Evolutionary conservation across 2,113 vertebrate genomes (phyloP), one percentile per base, ranked within the genome.

Genomic region (Papio anubis): DNA sequence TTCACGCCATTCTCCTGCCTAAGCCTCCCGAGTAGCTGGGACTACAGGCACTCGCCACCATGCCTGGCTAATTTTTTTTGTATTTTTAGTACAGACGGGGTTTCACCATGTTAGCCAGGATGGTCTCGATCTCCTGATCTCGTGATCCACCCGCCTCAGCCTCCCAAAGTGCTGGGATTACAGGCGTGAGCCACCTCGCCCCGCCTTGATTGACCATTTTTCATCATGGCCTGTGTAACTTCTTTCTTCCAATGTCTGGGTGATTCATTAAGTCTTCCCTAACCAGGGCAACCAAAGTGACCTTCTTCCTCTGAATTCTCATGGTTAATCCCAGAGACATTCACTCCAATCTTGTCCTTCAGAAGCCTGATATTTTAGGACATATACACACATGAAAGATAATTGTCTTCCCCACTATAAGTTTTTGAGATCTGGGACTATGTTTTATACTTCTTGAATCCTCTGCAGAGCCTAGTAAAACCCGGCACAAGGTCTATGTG

Each of bases 301-400:
- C 2, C 48, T n/a, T 75, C 80, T 94, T 59, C 70, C 84, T 88
- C 64, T 52, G 84, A 92, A 87, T 90, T 96, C 70, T 78, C 87
- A 91, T 17, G 38, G 88, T 16, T 32, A 21, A 40, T n/a, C 66
- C 79, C 84, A 18, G 45, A 85, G 45, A 68, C 32, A 83, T 21
- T 91, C 23, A 35, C 27, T 93, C 61, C 21, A 48, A 32, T 68
- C 80, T 64, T 95, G 55, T 64, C 76, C 84, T 87, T 73, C 55
- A 86, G 57, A 90, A 13, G 75, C 57, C 50, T 48, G 16, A 5
- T 57, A 40, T 40, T 84, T 94, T 45, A 92, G 59, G 32, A 30
- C 32, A 50, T 4, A 64, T 7, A 79, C 23, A 20, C 25, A n/a
- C 27, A 13, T 1, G 16, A 55, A 73, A 83, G 32, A 10, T 50